Conservation (phyloP, 2,888 invertebrate species). For the Melieria picta region DNA sequence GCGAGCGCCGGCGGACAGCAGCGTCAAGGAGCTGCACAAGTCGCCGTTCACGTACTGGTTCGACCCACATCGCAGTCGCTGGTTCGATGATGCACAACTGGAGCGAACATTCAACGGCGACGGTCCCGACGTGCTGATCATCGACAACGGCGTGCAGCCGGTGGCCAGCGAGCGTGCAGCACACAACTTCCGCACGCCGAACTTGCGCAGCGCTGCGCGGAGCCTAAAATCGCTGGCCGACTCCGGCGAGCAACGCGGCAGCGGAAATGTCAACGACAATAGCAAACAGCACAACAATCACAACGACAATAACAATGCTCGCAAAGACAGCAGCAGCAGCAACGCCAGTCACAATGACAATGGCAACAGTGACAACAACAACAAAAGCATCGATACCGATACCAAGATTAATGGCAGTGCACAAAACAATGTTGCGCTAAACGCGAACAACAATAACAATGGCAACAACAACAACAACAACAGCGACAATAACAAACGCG, state of each 20-base stretch:
- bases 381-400: slow-evolving; percentile 13
- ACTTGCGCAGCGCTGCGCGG: slow-evolving; percentile 10
- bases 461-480: slow-evolving; percentile 6
- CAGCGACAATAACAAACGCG: background rate
- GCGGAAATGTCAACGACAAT: background rate
- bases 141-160: slow-evolving; percentile 14
- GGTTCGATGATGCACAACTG: slow-evolving; percentile 3
- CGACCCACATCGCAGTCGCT: background rate
- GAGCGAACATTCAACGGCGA: background rate
- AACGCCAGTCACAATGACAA: slow-evolving; percentile 3
- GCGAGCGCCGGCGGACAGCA: background rate
- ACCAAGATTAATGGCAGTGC: slow-evolving; percentile 15
- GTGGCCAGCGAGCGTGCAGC: background rate
- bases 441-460: slow-evolving; percentile 8
- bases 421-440: slow-evolving; percentile 1
- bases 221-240: slow-evolving; percentile 18
- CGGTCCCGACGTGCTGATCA: slow-evolving; percentile 8
- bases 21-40: background rate
- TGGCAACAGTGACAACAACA: slow-evolving; percentile 9
- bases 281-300: slow-evolving; percentile 12
- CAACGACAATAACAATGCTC: slow-evolving; percentile 4
- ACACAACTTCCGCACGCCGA: slow-evolving; percentile 11
- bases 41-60: slow-evolving; percentile 4
- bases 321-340: slow-evolving; percentile 3
- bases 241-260: slow-evolving; percentile 6